Base-by-base conservation (phyloP, 2,113 vertebrate genomes). In the Poeciliopsis retropinna region DNA sequence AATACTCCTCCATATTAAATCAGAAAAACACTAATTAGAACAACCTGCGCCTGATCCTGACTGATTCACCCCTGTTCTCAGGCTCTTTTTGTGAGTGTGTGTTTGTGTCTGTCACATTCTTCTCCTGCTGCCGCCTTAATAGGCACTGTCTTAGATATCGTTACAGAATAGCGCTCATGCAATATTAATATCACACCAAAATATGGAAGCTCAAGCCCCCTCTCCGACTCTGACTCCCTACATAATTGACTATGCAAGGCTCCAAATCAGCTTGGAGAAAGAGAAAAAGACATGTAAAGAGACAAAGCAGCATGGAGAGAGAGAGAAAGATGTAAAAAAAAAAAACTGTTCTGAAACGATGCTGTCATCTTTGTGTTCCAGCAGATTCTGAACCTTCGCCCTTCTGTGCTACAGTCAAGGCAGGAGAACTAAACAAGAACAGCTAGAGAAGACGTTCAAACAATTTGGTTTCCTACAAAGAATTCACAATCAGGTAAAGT, bases 121-220 rank as follows among this genome's bases (percentile, higher is more conserved):
- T 85, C 81, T 87, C 65, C 81, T 86, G 70, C 88, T 85, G 84
- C 82, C 81, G 88, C 87, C 81, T 92, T 94, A 94, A 94, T 93
- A 94, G 92, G 91, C 87, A 87, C 89, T 91, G 89, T 91, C 92
- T 94, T 93, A 94, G 93, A 94, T 94, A 93, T 94, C 92, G 88
- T 91, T 91, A 92, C 91, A 94, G 93, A 95, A 94, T 92, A 93
- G 93, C 61, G 72, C 93, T 94, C 93, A 94, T 95, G 88, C 91
- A 95, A 95, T 95, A 95, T 95, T 95, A 94, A 95, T 95, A 93
- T 91, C 86, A 75, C 89, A 94, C 92, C 92, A 94, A 95, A 94
- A 95, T 94, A 93, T 92, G 94, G 92, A 93, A 94, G 90, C 88
- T 72, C 64, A 67, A 87, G 91, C 92, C 89, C 89, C 88, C 88